Percentiles rank a stretch among this genome's conserved stretches.
Evolutionary conservation across 2,113 vertebrate genomes (phyloP).

Genomic region (Ictalurus punctatus): DNA sequence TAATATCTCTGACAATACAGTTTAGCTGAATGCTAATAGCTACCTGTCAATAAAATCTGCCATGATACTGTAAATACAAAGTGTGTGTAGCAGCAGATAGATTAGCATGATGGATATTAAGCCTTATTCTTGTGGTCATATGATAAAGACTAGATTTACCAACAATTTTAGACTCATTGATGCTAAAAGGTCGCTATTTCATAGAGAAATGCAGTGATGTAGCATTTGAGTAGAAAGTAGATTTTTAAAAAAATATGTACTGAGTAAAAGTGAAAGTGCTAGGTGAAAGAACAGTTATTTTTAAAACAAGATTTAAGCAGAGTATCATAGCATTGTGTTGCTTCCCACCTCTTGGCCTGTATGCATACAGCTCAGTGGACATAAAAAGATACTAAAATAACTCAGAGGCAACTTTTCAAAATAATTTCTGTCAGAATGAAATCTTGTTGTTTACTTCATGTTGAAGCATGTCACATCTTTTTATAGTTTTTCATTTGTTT

Average conservation of each 20-base stretch:
- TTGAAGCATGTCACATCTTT: slow-evolving; percentile 10
- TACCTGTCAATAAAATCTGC: neutral
- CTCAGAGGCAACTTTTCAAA: neutral
- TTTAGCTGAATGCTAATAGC: neutral
- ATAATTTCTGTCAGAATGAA: neutral
- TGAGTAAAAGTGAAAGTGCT: neutral
- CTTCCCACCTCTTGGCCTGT: neutral
- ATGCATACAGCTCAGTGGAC: neutral
- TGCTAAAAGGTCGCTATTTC: neutral
- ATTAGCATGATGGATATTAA: neutral
- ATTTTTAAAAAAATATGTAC: neutral
- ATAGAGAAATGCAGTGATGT: neutral
- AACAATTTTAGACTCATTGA: neutral
- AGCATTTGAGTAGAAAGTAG: neutral
- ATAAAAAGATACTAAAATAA: neutral
- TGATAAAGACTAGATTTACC: neutral
- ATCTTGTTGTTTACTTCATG: slow-evolving; percentile 7
- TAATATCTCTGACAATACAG: neutral
- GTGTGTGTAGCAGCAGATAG: neutral
- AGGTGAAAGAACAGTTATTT: neutral
- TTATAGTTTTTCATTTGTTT: slow-evolving; percentile 22
- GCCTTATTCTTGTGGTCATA: neutral
- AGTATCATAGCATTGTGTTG: neutral
- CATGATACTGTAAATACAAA: neutral
- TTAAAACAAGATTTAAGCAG: neutral